Evolutionary conservation across 2,888 invertebrate species (phyloP).

Genomic region (Rugalucina vietnamica): DNA sequence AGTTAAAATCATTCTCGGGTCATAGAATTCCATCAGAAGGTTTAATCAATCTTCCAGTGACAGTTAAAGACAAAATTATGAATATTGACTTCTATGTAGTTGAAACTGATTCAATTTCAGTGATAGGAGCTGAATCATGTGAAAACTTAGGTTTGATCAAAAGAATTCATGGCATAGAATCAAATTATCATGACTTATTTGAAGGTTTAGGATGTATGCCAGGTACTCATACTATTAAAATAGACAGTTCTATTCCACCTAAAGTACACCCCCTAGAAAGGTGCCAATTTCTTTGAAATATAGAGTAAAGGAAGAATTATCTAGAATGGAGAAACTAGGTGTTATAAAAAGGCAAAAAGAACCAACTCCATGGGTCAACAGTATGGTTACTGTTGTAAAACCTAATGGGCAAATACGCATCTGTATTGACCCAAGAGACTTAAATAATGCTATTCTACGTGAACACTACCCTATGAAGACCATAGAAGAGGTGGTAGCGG

Average conservation of each 20-base stretch:
- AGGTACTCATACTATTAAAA: slow-evolving; percentile 30
- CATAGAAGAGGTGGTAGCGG: slow-evolving; percentile 42
- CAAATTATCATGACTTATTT: slow-evolving; percentile 29
- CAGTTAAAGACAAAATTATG: slow-evolving; percentile 4
- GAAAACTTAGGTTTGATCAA: slow-evolving; percentile 36
- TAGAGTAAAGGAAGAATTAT: slow-evolving; percentile 52
- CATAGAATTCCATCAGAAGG: slow-evolving; percentile 35
- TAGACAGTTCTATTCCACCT: slow-evolving; percentile 48
- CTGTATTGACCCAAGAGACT: slow-evolving; percentile 48
- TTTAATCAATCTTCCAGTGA: slow-evolving; percentile 4
- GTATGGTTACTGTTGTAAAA: slow-evolving; percentile 45
- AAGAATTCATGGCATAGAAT: slow-evolving; percentile 23
- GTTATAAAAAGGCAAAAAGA: slow-evolving; percentile 49
- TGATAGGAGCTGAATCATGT: slow-evolving; percentile 42
- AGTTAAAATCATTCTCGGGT: slow-evolving; percentile 43
- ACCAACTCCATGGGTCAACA: slow-evolving; percentile 40
- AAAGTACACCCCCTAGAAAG: slow-evolving; percentile 54
- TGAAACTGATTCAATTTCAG: slow-evolving; percentile 28
- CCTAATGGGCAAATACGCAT: slow-evolving; percentile 28
- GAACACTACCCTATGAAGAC: slow-evolving; percentile 53
- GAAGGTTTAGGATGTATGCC: slow-evolving; percentile 51
- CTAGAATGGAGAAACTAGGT: slow-evolving; percentile 44
- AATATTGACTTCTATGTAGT: slow-evolving; percentile 42
- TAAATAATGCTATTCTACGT: slow-evolving; percentile 42
- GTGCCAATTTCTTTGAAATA: slow-evolving; percentile 53